These are phyloP conservation scores for Gadus macrocephalus DNA, from an alignment of 2,113 vertebrate genomes.

Conservation along the genomic window DNA sequence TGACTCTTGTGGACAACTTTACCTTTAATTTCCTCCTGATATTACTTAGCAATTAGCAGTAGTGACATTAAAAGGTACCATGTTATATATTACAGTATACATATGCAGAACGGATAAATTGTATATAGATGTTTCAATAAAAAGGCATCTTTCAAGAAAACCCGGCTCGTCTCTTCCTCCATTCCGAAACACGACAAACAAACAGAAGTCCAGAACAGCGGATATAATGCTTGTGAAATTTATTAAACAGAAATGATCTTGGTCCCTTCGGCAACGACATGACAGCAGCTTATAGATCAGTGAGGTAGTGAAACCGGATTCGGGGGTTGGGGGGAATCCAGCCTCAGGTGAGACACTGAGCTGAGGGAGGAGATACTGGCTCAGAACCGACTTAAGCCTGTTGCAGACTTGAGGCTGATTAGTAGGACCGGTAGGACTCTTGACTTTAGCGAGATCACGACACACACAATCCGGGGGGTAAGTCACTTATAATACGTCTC, in stretches of 20 bases:
- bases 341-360: neutral
- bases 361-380: constrained; percentile 1
- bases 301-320: constrained; percentile 17
- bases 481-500: constrained; percentile 17
- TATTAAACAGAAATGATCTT: constrained; percentile 86
- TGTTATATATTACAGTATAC: constrained; percentile 43
- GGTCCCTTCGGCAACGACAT: constrained; percentile 84
- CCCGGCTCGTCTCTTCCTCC: neutral
- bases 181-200: neutral
- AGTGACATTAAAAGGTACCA: constrained; percentile 48
- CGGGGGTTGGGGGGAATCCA: neutral
- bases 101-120: constrained; percentile 63
- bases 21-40: constrained; percentile 36
- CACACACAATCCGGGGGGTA: neutral
- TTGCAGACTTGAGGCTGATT: constrained; percentile 1
- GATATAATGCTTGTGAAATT: constrained; percentile 87
- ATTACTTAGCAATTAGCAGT: constrained; percentile 44
- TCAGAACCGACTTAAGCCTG: constrained; percentile 13
- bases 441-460: constrained; percentile 1
- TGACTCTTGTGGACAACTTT: constrained; percentile 42
- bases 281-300: constrained; percentile 36
- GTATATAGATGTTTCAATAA: constrained; percentile 74
- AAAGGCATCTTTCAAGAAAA: constrained; percentile 69
- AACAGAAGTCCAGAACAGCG: constrained; percentile 1
- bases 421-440: neutral